A percentile compares a stretch with the other conserved stretches of the same genome.
Evolutionary conservation across 2,888 invertebrate species (phyloP).

Genomic region (Apocheima hispidaria): DNA sequence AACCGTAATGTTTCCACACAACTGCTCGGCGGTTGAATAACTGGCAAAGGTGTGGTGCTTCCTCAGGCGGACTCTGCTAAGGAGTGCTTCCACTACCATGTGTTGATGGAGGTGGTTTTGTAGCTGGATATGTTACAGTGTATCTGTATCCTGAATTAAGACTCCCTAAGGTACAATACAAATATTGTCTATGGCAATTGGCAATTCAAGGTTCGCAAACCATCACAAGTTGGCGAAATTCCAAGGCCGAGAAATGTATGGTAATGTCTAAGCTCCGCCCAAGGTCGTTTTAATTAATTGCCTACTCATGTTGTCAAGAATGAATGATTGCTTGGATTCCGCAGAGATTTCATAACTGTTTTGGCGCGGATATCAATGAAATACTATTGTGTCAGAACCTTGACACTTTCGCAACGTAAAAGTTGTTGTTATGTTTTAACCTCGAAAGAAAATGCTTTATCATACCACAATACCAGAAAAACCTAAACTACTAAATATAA

Average conservation of each 20-base stretch:
- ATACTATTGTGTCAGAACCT: neutral
- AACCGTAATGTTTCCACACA: too few relatives aligned
- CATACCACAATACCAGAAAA: too few relatives aligned
- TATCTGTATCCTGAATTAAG: neutral
- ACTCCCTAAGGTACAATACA: neutral
- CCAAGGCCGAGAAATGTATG: constrained; percentile 15
- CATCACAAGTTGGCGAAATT: constrained; percentile 18
- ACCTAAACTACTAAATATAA: too few relatives aligned
- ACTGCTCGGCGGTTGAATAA: too few relatives aligned
- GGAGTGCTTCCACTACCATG: too few relatives aligned
- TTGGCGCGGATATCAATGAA: neutral
- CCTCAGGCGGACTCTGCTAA: too few relatives aligned
- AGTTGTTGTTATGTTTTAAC: neutral
- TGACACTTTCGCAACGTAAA: neutral
- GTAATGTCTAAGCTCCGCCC: neutral
- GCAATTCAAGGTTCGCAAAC: constrained; percentile 22
- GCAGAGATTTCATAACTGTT: constrained; percentile 4
- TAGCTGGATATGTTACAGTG: too few relatives aligned
- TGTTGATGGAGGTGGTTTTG: too few relatives aligned
- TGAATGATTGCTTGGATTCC: constrained; percentile 10
- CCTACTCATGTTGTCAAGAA: neutral
- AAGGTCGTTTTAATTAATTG: constrained; percentile 10
- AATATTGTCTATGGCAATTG: constrained; percentile 1
- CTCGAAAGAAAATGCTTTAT: neutral
- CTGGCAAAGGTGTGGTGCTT: too few relatives aligned